Base-by-base conservation (phyloP, 2,797 vertebrate genomes). In the Propithecus perrieri region DNA sequence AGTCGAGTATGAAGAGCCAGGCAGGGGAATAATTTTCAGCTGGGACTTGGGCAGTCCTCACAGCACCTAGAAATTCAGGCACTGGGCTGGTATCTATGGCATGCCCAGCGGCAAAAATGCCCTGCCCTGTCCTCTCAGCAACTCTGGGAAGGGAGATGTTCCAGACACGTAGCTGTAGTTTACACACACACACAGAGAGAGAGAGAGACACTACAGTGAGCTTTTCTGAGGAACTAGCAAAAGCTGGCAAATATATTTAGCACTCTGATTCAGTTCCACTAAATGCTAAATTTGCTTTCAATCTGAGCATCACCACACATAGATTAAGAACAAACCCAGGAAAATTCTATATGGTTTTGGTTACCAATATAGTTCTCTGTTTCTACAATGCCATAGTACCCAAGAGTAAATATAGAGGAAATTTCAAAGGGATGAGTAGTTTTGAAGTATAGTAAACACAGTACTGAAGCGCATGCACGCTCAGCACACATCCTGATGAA, bases 231-330 rank as follows among this genome's bases (percentile, higher is more conserved):
- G 76, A 95, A 92, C 57, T 18, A 80, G 53, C 81, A 88, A 92
- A 94, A 94, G 81, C 84, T 97, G 84, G 88, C 90, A 89, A 97
- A 91, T 89, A 97, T 79, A 94, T 89, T 91, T 86, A 94, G 85
- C 2, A 0, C 46, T 83, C 20, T 17, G 30, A 87, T 67, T 11
- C 81, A 48, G 61, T 96, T 79, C 1, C 94, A 86, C 84, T 76
- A 65, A 83, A 92, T 94, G 84, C 48, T 83, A 96, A 5, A 0
- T 97, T 96, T 97, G 83, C 89, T 88, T 91, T 97, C 89, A 93
- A 98, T 88, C 75, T 84, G 85, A 97, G 87, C 67, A 88, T 72
- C 11, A 0, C 87, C 76, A 67, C 80, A 14, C 50, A 61, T 26
- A 75, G 85, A 93, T 93, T 74, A 67, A 35, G 89, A 90, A 61